Base-by-base conservation (phyloP, 2,888 invertebrate species). In the Diadegma fenestrale region DNA sequence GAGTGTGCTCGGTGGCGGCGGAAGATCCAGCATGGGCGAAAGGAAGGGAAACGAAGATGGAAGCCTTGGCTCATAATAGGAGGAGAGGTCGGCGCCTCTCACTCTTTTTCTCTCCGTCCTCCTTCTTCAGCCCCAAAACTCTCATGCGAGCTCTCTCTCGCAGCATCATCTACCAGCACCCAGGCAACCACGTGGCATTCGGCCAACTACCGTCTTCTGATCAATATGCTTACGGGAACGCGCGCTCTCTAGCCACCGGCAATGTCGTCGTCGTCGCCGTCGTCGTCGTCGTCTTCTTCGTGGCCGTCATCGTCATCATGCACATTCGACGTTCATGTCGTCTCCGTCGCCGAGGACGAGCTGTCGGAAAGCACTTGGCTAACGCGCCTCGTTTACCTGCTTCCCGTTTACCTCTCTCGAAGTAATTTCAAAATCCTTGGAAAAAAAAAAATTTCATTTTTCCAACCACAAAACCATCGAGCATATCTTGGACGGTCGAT, bases 141-240 rank as follows among this genome's bases (percentile, higher is more conserved):
- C 43, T 80, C 84, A 54, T 41, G 51, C 71, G 83, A 79, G 66
- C 64, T 85, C 86, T 82, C 79, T 92, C 90, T 91, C 90, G 89
- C 92, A 93, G 93, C 92, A 93, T 93, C 93, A 82, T 71, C 77
- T 78, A 64, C 61, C 66, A 43, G 51, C 45, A 79, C 64, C 82
- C 79, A 82, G 80, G 84, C 86, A 87, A 92, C 93, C 93, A 93
- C 93, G 94, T 94, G 94, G 94, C 94, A 94, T 93, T 90, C 91
- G 92, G 94, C 94, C 94, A 94, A 94, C 93, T 93, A 93, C 93
- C 91, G 93, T 92, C 93, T 93, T 91, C 93, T 94, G 94, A 94
- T 94, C 94, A 94, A 94, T 94, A 94, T 94, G 94, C 94, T 93
- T 93, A 90, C 91, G 90, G 87, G 91, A 89, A 89, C 88, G 88